A percentile compares a stretch with the other conserved stretches of the same genome.
Evolutionary conservation across 2,113 vertebrate genomes (phyloP).

Genomic region (Oceanites oceanicus): DNA sequence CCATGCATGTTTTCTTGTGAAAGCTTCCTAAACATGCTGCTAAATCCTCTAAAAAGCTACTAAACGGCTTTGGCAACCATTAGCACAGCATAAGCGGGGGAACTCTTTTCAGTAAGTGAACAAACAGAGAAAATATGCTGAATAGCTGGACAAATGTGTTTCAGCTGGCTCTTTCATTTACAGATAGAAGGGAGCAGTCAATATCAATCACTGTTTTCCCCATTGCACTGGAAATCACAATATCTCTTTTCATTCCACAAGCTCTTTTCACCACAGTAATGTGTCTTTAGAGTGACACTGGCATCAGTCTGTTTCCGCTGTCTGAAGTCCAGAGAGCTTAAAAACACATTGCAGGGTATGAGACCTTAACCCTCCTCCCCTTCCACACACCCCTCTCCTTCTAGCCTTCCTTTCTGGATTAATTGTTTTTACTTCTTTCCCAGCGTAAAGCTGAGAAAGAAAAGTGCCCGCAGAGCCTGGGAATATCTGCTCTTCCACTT

Average conservation of each 20-base stretch:
- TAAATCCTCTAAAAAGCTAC: conserved; percentile 77
- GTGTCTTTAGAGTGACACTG: conserved; percentile 75
- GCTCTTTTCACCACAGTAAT: conserved; percentile 72
- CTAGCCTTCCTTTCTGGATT: conserved; percentile 30
- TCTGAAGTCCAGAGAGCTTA: conserved; percentile 73
- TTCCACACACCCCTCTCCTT: conserved; percentile 25
- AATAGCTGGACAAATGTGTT: conserved; percentile 75
- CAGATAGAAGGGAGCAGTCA: conserved; percentile 68
- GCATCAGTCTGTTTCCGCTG: conserved; percentile 73
- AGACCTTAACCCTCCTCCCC: conserved; percentile 61
- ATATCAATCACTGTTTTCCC: conserved; percentile 78
- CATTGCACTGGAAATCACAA: conserved; percentile 74
- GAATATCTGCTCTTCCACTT: conserved; percentile 34
- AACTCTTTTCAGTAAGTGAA: conserved; percentile 76
- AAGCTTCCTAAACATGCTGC: conserved; percentile 75
- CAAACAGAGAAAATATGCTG: conserved; percentile 78
- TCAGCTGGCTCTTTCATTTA: conserved; percentile 77
- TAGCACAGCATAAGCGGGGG: conserved; percentile 64
- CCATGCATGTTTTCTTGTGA: conserved; percentile 68
- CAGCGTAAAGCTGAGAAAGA: conserved; percentile 25
- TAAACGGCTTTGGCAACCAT: conserved; percentile 75
- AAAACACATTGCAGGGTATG: conserved; percentile 69
- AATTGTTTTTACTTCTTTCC: conserved; percentile 52
- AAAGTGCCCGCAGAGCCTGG: background rate
- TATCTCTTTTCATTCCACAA: conserved; percentile 74